Percentiles rank a stretch among this genome's conserved stretches.
These are phyloP conservation scores for Eulemur macaco DNA, from an alignment of 2,113 vertebrate genomes.

Conservation along the genomic window DNA sequence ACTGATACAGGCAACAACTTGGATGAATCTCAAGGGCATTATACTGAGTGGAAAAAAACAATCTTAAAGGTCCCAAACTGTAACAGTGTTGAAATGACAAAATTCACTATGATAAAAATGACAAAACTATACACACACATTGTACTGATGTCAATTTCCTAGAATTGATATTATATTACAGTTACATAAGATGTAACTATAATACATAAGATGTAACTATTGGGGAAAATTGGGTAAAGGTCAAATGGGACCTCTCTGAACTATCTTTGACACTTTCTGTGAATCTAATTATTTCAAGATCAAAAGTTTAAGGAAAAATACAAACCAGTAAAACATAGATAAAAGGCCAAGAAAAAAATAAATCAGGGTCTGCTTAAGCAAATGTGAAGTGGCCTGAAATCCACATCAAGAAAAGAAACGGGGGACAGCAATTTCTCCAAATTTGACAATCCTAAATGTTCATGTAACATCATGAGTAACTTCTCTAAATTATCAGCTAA, in stretches of 20 bases:
- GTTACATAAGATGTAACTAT: not conserved
- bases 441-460: conserved; percentile 29
- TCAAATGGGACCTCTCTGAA: not conserved
- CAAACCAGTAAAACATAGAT: not conserved
- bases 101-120: conserved; percentile 39
- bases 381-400: conserved; percentile 32
- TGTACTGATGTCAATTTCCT: conserved; percentile 33
- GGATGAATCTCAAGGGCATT: conserved; percentile 1
- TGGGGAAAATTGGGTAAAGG: not conserved
- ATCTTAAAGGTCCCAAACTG: not conserved
- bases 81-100: conserved; percentile 51
- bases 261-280: conserved; percentile 31
- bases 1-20: conserved; percentile 45
- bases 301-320: not conserved
- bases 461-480: conserved; percentile 43
- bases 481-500: conserved; percentile 42
- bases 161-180: not conserved
- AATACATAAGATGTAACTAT: not conserved
- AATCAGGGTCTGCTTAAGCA: conserved; percentile 47
- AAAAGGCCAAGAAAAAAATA: not conserved
- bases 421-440: conserved; percentile 36
- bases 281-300: conserved; percentile 38
- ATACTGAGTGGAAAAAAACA: not conserved
- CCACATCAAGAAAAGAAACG: conserved; percentile 51
- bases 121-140: conserved; percentile 27